Conservation (phyloP, 2,888 invertebrate species). For the Metopia argyrocephala region DNA sequence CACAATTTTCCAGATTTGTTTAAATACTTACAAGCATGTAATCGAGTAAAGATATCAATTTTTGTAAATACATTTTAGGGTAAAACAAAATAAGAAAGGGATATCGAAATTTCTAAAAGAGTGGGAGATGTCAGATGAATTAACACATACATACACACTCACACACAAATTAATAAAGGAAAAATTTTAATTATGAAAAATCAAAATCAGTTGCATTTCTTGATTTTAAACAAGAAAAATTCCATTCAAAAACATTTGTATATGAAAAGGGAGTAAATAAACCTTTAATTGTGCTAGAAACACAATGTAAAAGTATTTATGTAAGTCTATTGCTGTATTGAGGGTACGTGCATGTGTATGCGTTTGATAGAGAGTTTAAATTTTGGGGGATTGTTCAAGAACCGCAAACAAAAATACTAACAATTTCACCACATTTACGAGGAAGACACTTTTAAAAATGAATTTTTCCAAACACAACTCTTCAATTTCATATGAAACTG, state of each 20-base stretch:
- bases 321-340: no score
- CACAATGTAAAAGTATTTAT: no score
- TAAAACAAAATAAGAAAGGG: neutral
- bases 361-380: constrained; percentile 5
- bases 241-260: no score
- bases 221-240: no score
- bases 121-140: no score
- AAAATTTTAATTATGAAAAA: no score
- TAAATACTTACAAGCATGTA: constrained; percentile 37
- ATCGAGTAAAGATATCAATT: constrained; percentile 60
- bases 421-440: constrained; percentile 54
- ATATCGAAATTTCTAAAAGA: constrained; percentile 14
- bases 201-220: no score
- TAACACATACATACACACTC: no score
- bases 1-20: constrained; percentile 7
- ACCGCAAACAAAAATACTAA: constrained; percentile 44
- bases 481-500: no score
- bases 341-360: neutral
- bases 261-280: no score
- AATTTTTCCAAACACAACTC: neutral
- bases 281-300: no score
- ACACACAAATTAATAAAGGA: no score
- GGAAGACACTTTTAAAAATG: constrained; percentile 37
- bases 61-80: constrained; percentile 52
- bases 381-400: constrained; percentile 35